phyloP scores from a whole-genome alignment of 1,140 invertebrate genomes.

The Antheraea mylitta region DNA sequence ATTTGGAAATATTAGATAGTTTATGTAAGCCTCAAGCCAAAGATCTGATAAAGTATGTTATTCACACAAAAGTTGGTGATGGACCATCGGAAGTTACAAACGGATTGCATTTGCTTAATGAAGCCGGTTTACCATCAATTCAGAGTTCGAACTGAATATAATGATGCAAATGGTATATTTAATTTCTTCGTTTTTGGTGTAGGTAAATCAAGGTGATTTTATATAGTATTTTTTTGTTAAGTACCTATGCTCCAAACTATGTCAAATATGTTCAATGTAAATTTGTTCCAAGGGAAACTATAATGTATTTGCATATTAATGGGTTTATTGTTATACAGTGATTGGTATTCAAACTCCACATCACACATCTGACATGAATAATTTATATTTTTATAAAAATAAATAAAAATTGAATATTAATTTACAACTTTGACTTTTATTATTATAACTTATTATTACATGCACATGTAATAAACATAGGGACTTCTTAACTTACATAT shows the following conservation, averaged over 20 bases:
- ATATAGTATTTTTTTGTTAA: not conserved
- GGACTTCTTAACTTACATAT: not conserved
- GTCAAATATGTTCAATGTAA: not conserved
- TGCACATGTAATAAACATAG: constrained; percentile 4
- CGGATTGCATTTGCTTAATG: constrained; percentile 80
- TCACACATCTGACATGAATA: constrained; percentile 1
- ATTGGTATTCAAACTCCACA: not conserved
- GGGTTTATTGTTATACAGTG: not conserved
- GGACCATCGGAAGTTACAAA: constrained; percentile 81
- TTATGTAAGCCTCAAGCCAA: constrained; percentile 62
- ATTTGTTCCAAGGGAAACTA: not conserved
- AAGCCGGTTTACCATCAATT: constrained; percentile 67
- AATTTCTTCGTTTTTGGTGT: too few species aligned
- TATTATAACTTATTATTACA: constrained; percentile 23
- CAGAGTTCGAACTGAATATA: too few species aligned
- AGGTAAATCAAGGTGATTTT: not conserved
- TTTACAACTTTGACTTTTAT: constrained; percentile 17
- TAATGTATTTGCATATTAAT: not conserved
- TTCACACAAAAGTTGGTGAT: constrained; percentile 88
- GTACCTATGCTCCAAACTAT: too few species aligned
- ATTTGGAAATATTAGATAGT: constrained; percentile 42
- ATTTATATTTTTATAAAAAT: constrained; percentile 15
- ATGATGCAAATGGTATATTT: too few species aligned
- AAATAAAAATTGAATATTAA: constrained; percentile 10
- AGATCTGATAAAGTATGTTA: constrained; percentile 89